Evolutionary conservation across 1,140 invertebrate genomes (phyloP).

Genomic region (Stegodyphus dumicola): DNA sequence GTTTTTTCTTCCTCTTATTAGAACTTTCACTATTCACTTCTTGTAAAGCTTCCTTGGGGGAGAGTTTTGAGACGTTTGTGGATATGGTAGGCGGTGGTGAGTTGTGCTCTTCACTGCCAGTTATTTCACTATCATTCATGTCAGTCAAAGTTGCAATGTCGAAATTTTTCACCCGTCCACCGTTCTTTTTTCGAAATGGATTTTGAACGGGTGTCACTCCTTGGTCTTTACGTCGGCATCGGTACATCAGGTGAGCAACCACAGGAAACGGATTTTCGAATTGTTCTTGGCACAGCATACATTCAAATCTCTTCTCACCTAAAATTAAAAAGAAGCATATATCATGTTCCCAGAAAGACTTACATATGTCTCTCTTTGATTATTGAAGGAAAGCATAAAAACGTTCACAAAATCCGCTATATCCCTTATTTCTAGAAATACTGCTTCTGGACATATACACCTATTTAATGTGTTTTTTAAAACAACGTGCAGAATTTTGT

Average conservation of each 20-base stretch:
- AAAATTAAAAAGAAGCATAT: constrained; percentile 5
- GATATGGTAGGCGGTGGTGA: background rate
- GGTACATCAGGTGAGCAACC: constrained; percentile 63
- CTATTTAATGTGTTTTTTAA: too few species aligned
- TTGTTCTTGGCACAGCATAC: constrained; percentile 62
- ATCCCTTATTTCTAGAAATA: too few species aligned
- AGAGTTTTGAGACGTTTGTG: background rate
- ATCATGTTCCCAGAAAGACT: background rate
- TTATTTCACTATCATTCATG: constrained; percentile 47
- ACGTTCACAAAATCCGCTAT: too few species aligned
- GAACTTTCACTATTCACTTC: background rate
- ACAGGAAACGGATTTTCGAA: constrained; percentile 64
- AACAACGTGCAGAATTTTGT: too few species aligned
- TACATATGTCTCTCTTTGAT: too few species aligned
- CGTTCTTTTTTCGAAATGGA: constrained; percentile 46
- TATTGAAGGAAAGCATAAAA: too few species aligned
- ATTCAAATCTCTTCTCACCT: constrained; percentile 62
- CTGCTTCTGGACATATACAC: too few species aligned
- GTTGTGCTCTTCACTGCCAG: background rate
- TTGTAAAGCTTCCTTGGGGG: background rate
- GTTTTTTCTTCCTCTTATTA: constrained; percentile 5
- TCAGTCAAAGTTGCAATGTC: constrained; percentile 64
- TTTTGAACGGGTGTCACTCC: constrained; percentile 29
- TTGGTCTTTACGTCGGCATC: constrained; percentile 58
- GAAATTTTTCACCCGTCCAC: constrained; percentile 62